Conservation (phyloP, 2,113 vertebrate genomes). For the Cephalopterus ornatus region DNA sequence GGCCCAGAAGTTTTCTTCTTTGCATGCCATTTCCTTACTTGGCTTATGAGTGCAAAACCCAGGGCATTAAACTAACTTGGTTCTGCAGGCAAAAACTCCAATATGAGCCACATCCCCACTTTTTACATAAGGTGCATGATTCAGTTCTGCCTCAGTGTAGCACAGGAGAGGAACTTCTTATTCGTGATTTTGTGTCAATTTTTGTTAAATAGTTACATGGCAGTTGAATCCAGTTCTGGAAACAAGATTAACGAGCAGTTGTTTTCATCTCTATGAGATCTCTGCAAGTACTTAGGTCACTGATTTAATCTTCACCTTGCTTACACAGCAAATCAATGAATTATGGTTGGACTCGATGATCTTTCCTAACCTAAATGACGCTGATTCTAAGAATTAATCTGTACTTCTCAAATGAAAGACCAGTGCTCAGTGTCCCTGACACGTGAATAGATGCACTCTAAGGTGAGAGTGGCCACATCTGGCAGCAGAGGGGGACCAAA, state of each 20-base stretch:
- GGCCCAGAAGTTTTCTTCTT: not conserved
- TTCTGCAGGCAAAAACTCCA: not conserved
- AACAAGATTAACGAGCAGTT: not conserved
- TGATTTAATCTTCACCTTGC: not conserved
- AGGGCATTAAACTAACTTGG: too few species aligned
- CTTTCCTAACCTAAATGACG: not conserved
- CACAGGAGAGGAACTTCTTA: not conserved
- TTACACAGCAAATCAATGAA: not conserved
- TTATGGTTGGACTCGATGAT: not conserved
- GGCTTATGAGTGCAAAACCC: not conserved
- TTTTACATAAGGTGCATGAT: not conserved
- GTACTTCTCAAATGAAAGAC: not conserved
- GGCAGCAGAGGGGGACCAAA: not conserved
- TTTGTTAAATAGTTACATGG: not conserved
- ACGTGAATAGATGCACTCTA: rapidly evolving
- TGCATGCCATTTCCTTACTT: not conserved
- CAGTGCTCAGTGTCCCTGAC: rapidly evolving
- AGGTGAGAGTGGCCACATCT: not conserved
- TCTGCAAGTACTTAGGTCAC: not conserved
- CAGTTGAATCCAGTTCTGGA: not conserved
- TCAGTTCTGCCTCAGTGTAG: not conserved
- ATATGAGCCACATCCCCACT: not conserved
- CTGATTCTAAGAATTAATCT: not conserved
- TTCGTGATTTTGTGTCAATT: not conserved
- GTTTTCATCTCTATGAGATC: not conserved